Conservation (phyloP, 2,113 vertebrate species). For the Rhodinocichla rosea region DNA sequence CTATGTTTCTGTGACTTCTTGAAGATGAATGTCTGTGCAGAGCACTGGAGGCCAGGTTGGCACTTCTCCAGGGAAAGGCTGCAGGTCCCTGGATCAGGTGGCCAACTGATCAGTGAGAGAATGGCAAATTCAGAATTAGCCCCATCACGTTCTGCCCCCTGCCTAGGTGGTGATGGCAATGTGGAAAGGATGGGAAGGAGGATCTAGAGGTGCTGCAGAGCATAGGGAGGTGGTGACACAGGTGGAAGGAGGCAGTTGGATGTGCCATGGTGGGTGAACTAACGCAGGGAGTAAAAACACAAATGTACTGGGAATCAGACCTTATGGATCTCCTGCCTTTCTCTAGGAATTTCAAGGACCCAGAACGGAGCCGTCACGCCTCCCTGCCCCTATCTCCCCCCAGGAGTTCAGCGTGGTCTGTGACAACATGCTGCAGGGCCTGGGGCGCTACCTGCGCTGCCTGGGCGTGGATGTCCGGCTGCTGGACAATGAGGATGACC, state of each 20-base stretch:
- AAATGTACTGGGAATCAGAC: background rate
- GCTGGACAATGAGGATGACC: conserved; percentile 80
- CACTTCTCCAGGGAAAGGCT: background rate
- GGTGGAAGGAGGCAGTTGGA: background rate
- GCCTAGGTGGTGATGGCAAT: background rate
- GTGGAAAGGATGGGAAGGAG: background rate
- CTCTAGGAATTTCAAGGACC: background rate
- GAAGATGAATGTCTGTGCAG: background rate
- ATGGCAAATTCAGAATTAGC: background rate
- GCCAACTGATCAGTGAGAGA: background rate
- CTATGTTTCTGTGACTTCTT: background rate
- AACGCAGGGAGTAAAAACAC: background rate
- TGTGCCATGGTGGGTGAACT: background rate
- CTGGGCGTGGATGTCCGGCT: conserved; percentile 80
- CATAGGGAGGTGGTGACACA: background rate
- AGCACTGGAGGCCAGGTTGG: background rate
- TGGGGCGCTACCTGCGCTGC: conserved; percentile 84
- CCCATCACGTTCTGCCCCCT: background rate
- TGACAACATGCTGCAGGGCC: conserved; percentile 89
- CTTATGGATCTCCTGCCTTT: background rate
- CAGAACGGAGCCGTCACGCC: rapidly evolving
- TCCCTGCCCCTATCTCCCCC: background rate
- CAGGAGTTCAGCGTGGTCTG: conserved; percentile 82
- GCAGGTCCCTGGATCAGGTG: background rate
- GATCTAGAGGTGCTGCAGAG: background rate